Percentiles rank a stretch among this genome's conserved stretches.
phyloP scores from a whole-genome alignment of 2,888 invertebrate genomes.

The Lottia scabra region DNA sequence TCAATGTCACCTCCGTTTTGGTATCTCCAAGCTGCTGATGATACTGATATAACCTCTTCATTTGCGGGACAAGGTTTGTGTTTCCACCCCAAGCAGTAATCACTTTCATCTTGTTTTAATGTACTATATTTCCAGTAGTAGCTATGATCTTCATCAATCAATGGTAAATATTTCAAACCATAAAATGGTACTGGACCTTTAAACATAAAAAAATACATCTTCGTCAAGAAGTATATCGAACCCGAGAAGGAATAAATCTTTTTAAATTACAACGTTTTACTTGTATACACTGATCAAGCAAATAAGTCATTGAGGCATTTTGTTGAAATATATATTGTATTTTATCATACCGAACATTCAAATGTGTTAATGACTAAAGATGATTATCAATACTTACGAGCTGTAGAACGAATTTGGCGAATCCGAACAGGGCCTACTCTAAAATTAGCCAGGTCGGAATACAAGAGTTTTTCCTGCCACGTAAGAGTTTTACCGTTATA shows the following conservation, averaged over 20 bases:
- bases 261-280: no score
- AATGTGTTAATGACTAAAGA: no score
- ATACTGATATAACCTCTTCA: conserved; percentile 16
- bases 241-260: no score
- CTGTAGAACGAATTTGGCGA: conserved; percentile 43
- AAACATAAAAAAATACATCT: no score
- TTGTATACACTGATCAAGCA: no score
- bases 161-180: no score
- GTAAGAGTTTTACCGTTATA: conserved; percentile 35
- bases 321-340: no score
- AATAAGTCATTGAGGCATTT: no score
- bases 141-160: no score
- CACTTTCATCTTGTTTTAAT: conserved; percentile 28
- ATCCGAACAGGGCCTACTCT: conserved; percentile 53
- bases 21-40: conserved; percentile 38
- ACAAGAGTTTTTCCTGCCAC: conserved; percentile 38
- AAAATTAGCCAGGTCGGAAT: conserved; percentile 39
- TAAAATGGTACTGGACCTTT: no score
- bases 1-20: conserved; percentile 28
- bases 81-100: conserved; percentile 38
- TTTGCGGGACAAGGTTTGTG: conserved; percentile 20
- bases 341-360: no score
- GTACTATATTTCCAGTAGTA: conserved; percentile 21
- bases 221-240: no score
- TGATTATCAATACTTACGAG: conserved; percentile 22